Evolutionary conservation across 2,888 invertebrate species (phyloP), one percentile per base, ranked within the genome.

Genomic region (Automeris io): DNA sequence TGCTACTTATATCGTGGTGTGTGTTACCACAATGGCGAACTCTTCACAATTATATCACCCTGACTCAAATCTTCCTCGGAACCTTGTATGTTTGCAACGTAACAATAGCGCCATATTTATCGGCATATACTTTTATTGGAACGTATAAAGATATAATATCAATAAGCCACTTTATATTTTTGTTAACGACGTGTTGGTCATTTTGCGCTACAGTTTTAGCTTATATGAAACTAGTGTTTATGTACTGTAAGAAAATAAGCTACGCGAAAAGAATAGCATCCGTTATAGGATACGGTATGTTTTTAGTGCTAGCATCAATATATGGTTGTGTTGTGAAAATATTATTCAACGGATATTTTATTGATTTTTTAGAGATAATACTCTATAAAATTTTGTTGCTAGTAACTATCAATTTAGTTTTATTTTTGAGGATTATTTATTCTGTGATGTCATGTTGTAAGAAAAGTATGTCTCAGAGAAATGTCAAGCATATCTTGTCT

Each of bases 1-100:
- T 38, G 6, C 9, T 38, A 18, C 11, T 40, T 13, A 37, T 31
- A 1, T 46, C 55, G 0, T 60, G 61, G 61, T 50, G 33, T 7
- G 21, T 57, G 2, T 26, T 60, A 18, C 51, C 51, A n/a, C 41
- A 40, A n/a, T 60, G 58, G 58, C 47, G 61, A 19, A 54, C 46
- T n/a, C 35, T 60, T 5, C 49, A 55, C 9, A 52, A 60, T 43
- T 60, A 50, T 36, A 41, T 55, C 36, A 46, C 33, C 31, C 39
- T 50, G 6, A 50, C 50, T n/a, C 51, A 55, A 18, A 51, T 60
- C n/a, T 38, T 45, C 2, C 36, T 38, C 11, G 55, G 54, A 13
- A 47, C 55, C 4, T 1, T 60, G 5, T 51, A 54, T 29, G 7
- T 56, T n/a, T 8, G 22, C 3, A 4, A 2, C 13, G 6, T 4